A percentile compares a stretch with the other conserved stretches of the same genome.
Conservation (phyloP, 2,888 invertebrate species). For the Drosophila atroscutellata region DNA sequence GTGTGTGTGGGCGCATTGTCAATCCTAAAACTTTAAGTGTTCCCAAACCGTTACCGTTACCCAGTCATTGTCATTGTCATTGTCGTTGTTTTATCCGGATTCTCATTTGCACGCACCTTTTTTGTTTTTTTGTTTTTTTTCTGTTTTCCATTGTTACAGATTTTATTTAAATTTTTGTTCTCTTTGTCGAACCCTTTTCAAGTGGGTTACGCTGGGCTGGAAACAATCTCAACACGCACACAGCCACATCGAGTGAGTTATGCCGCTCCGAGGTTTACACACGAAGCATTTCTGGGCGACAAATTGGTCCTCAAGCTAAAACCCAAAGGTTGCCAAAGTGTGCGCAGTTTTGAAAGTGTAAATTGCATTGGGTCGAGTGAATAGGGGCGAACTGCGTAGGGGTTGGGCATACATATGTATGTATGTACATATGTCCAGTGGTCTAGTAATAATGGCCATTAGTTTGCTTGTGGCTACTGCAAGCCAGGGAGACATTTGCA, state of each 20-base stretch:
- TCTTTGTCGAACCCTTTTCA: slow-evolving; percentile 38
- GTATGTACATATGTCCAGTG: slow-evolving; percentile 8
- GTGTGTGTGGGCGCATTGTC: slow-evolving; percentile 50
- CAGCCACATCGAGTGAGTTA: slow-evolving; percentile 60
- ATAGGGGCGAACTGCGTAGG: neutral
- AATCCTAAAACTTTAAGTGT: slow-evolving; percentile 55
- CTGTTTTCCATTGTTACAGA: slow-evolving; percentile 43
- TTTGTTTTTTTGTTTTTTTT: neutral
- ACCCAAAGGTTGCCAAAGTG: slow-evolving; percentile 50
- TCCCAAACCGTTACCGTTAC: slow-evolving; percentile 21
- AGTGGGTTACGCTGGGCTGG: slow-evolving; percentile 4
- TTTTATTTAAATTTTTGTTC: slow-evolving; percentile 62
- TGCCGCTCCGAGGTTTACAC: slow-evolving; percentile 54
- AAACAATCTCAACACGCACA: slow-evolving; percentile 52
- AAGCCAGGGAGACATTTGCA: slow-evolving; percentile 66
- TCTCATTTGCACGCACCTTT: slow-evolving; percentile 43
- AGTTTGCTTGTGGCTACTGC: slow-evolving; percentile 55
- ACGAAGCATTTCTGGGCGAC: slow-evolving; percentile 56
- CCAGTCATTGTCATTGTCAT: slow-evolving; percentile 37
- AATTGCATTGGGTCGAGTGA: slow-evolving; percentile 56
- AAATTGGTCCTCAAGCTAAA: slow-evolving; percentile 67
- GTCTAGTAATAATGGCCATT: slow-evolving; percentile 63
- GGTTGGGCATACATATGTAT: neutral
- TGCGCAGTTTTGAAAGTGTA: slow-evolving; percentile 45
- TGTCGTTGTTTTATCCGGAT: slow-evolving; percentile 42